These are phyloP conservation scores for Minunthozetes semirufus DNA, from an alignment of 2,888 invertebrate genomes.

Conservation along the genomic window DNA sequence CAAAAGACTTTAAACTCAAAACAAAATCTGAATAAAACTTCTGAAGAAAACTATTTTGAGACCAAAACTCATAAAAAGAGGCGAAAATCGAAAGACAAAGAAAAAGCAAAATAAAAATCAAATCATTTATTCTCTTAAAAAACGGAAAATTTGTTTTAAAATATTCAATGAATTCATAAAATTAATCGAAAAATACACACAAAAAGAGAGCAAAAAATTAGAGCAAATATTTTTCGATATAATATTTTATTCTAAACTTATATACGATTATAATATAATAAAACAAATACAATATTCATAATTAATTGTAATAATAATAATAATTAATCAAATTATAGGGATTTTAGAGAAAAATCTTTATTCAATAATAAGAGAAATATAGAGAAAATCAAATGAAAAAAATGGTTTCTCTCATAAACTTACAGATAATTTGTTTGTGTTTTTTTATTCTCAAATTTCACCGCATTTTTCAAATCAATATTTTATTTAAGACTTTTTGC, in stretches of 20 bases:
- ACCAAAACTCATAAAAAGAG: not conserved
- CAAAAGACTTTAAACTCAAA: not conserved
- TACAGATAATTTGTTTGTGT: not conserved
- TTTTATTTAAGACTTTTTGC: too few species aligned
- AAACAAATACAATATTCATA: too few species aligned
- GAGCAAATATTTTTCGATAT: too few species aligned
- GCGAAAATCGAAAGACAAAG: not conserved
- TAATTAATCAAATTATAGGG: too few species aligned
- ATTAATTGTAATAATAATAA: too few species aligned
- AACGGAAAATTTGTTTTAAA: too few species aligned
- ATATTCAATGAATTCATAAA: too few species aligned
- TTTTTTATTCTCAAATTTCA: not conserved
- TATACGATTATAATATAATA: too few species aligned
- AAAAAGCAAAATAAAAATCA: not conserved
- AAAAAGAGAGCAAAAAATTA: too few species aligned
- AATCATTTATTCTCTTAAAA: not conserved
- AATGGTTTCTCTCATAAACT: slow-evolving; percentile 7
- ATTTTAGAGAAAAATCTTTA: too few species aligned
- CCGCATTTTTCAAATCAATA: not conserved
- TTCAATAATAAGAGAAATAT: not conserved
- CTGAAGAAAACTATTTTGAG: not conserved
- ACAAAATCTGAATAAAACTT: not conserved
- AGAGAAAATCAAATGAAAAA: slow-evolving; percentile 1
- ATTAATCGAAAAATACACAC: too few species aligned
- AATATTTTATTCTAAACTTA: too few species aligned